Percentiles rank a stretch among this genome's conserved stretches.
These are phyloP conservation scores for Formicarius rufipectus DNA, from an alignment of 2,113 vertebrate species.

Conservation along the genomic window DNA sequence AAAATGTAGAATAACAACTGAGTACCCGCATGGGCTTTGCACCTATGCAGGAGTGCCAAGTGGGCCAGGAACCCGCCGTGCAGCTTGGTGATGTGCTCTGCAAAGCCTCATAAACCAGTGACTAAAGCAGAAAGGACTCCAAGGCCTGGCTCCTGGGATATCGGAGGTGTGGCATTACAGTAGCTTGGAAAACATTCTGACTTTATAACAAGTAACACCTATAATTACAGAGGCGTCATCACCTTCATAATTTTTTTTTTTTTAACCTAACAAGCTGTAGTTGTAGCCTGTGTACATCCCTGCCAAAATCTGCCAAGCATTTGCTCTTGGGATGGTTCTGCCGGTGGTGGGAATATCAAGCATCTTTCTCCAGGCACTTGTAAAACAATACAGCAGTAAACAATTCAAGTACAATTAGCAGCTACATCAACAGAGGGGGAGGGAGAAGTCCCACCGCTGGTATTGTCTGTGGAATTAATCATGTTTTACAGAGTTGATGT, in stretches of 20 bases:
- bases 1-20: background rate
- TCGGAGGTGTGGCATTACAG: conserved; percentile 54
- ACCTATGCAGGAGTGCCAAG: background rate
- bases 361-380: conserved; percentile 69
- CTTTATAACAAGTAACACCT: conserved; percentile 76
- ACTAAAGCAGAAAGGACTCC: conserved; percentile 56
- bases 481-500: conserved; percentile 61
- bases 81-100: background rate
- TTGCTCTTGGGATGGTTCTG: conserved; percentile 65
- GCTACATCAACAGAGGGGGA: conserved; percentile 56
- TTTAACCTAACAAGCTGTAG: conserved; percentile 65
- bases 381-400: conserved; percentile 77
- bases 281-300: conserved; percentile 53
- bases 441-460: conserved; percentile 66
- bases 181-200: conserved; percentile 74
- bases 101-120: conserved; percentile 55
- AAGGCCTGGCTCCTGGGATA: conserved; percentile 59
- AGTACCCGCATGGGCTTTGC: background rate
- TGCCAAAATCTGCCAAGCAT: conserved; percentile 66
- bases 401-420: conserved; percentile 76
- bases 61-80: background rate
- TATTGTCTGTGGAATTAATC: conserved; percentile 75
- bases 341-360: conserved; percentile 52
- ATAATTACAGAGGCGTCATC: conserved; percentile 79
- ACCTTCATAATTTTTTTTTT: conserved; percentile 66